These are phyloP conservation scores for Styela plicata DNA, from an alignment of 23 tunicate species.

Conservation along the genomic window DNA sequence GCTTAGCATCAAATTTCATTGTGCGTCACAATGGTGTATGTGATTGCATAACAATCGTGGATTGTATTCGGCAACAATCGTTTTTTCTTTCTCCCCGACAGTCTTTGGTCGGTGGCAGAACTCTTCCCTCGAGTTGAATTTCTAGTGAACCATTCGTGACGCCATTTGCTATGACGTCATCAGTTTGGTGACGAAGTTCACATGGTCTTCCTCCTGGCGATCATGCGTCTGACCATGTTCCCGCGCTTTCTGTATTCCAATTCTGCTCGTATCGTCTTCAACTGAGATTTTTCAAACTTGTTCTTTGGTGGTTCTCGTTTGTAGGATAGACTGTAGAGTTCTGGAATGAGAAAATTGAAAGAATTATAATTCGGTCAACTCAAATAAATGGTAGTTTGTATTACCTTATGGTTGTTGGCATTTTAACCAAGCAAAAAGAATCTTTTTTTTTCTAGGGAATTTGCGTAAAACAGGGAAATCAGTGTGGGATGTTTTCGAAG, in stretches of 20 bases:
- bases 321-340: slow-evolving; percentile 82
- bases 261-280: slow-evolving; percentile 49
- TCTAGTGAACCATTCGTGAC: neutral
- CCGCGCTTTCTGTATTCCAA: slow-evolving; percentile 45
- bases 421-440: too few relatives aligned
- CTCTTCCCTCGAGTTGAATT: neutral
- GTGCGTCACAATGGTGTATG: neutral
- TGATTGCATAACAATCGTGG: neutral
- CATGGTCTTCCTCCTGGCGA: slow-evolving; percentile 44
- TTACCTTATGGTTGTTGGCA: too few relatives aligned
- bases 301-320: slow-evolving; percentile 93
- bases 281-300: slow-evolving; percentile 75
- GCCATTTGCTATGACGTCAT: neutral
- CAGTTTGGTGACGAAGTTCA: slow-evolving; percentile 6
- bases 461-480: too few relatives aligned
- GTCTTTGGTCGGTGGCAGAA: too few relatives aligned
- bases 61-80: neutral
- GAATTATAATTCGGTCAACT: neutral
- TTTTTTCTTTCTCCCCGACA: neutral
- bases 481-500: too few relatives aligned
- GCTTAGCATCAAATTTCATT: neutral
- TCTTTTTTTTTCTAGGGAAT: too few relatives aligned
- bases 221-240: slow-evolving; percentile 24
- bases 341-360: slow-evolving; percentile 34
- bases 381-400: too few relatives aligned